Conservation (phyloP, 2,113 vertebrate genomes). For the Pionites leucogaster region DNA sequence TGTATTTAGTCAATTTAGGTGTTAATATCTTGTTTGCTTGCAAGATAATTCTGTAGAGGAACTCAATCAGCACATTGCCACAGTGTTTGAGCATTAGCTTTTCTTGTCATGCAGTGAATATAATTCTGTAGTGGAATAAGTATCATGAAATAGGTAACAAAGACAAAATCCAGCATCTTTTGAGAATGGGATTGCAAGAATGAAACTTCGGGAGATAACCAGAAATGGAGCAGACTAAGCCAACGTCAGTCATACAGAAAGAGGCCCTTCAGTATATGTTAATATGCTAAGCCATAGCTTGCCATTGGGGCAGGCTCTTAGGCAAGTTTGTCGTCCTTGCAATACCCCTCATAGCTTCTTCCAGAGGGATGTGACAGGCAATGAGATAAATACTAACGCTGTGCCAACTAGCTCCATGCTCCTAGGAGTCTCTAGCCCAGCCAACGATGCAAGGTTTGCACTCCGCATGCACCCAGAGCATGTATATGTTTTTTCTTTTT, state of each 20-base stretch:
- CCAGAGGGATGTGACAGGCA: neutral
- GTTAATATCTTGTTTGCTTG: neutral
- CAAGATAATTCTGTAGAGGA: neutral
- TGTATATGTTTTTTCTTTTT: neutral
- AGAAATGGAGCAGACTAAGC: neutral
- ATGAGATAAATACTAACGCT: neutral
- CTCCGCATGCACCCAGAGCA: neutral
- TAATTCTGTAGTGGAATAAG: neutral
- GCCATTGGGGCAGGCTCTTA: neutral
- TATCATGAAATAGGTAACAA: neutral
- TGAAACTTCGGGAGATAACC: neutral
- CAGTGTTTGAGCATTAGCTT: neutral
- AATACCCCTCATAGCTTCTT: neutral
- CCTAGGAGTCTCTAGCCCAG: neutral
- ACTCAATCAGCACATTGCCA: neutral
- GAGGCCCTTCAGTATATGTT: neutral
- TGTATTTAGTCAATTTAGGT: neutral
- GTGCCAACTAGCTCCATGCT: neutral
- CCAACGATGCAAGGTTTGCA: neutral
- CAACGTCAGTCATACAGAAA: neutral
- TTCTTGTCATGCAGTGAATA: neutral
- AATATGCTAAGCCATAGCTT: neutral
- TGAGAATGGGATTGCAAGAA: neutral
- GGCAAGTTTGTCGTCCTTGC: neutral
- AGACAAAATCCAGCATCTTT: neutral